These are phyloP conservation scores for Seriola quinqueradiata DNA, from an alignment of 2,113 vertebrate genomes.

Conservation along the genomic window DNA sequence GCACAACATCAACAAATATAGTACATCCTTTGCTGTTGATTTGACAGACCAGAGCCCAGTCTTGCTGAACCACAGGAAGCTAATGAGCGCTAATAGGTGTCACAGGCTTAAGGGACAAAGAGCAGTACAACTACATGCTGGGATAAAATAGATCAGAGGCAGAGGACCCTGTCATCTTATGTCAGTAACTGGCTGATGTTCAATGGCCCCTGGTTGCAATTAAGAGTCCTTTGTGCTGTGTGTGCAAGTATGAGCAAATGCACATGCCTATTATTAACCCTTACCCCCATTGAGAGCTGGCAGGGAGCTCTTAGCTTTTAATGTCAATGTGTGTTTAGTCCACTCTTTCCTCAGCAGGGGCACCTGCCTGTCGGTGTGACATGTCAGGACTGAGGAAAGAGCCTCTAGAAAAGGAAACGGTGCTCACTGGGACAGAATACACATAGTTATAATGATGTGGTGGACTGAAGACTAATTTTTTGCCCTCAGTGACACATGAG, in stretches of 20 bases:
- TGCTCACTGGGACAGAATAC: conserved; percentile 25
- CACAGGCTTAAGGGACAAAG: conserved; percentile 65
- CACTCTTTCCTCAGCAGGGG: conserved; percentile 33
- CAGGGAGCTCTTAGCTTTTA: conserved; percentile 46
- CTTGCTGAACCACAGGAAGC: conserved; percentile 62
- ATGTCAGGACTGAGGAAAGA: conserved; percentile 15
- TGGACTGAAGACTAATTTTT: not conserved
- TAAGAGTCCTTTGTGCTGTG: conserved; percentile 47
- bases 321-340: conserved; percentile 56
- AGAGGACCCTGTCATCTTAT: conserved; percentile 59
- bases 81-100: conserved; percentile 78
- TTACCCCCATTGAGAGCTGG: conserved; percentile 49
- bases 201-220: conserved; percentile 69
- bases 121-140: conserved; percentile 55
- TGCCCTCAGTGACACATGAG: not conserved
- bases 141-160: conserved; percentile 64
- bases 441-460: not conserved
- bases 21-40: conserved; percentile 38
- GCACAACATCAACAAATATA: conserved; percentile 31
- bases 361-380: conserved; percentile 30
- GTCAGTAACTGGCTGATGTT: conserved; percentile 66
- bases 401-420: not conserved
- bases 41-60: conserved; percentile 40
- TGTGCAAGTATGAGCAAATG: conserved; percentile 56
- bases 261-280: conserved; percentile 67